Conservation (phyloP, 2,113 vertebrate species). For the Pyxicephalus adspersus region DNA sequence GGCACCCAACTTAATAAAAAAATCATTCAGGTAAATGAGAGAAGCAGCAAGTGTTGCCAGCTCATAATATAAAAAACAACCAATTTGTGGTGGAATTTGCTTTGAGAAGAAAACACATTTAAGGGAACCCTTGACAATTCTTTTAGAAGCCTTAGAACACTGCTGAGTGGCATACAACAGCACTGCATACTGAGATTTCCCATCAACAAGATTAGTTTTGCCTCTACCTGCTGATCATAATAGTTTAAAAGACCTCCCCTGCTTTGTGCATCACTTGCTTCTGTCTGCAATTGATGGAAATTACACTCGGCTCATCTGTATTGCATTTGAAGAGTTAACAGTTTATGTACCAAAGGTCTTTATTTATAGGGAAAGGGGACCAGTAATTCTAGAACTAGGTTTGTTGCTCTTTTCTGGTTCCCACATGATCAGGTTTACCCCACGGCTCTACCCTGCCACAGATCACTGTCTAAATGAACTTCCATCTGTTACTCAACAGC, state of each 20-base stretch:
- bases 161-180: neutral
- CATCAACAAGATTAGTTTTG: neutral
- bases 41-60: slow-evolving; percentile 2
- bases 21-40: slow-evolving; percentile 1
- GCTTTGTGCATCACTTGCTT: neutral
- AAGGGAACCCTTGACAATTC: slow-evolving; percentile 15
- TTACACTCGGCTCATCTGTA: neutral
- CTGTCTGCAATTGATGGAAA: neutral
- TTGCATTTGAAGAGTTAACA: neutral
- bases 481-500: slow-evolving; percentile 45
- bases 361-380: neutral
- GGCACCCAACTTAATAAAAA: slow-evolving; percentile 3
- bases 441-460: slow-evolving; percentile 6
- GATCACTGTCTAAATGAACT: slow-evolving; percentile 29
- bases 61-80: slow-evolving; percentile 43
- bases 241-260: neutral
- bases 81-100: slow-evolving; percentile 11
- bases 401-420: neutral
- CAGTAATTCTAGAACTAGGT: neutral
- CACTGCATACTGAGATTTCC: neutral
- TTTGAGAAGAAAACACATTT: slow-evolving; percentile 25
- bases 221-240: neutral
- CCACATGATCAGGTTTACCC: slow-evolving; percentile 18
- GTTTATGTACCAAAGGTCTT: neutral
- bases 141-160: neutral